These are phyloP conservation scores for Pinctada fucata DNA, from an alignment of 2,888 invertebrate genomes.

Conservation along the genomic window DNA sequence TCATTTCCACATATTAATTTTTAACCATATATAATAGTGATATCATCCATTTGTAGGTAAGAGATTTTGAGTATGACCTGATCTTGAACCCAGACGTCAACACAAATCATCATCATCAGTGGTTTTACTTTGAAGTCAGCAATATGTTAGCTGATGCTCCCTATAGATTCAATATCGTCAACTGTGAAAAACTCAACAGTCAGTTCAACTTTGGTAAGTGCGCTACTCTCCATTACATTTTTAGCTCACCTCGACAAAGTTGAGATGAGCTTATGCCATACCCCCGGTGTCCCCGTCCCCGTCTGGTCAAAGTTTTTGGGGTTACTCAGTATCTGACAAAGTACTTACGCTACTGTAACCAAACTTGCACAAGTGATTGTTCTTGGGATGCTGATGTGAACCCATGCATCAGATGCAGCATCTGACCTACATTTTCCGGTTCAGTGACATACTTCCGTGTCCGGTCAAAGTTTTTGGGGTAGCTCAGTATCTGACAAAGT, in stretches of 20 bases:
- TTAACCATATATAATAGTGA: not conserved
- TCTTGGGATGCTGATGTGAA: no score
- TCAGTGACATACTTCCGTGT: no score
- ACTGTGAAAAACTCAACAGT: conserved; percentile 91
- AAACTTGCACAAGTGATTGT: no score
- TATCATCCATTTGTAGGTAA: conserved; percentile 80
- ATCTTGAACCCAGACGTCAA: conserved; percentile 90
- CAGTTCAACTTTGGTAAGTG: conserved; percentile 87
- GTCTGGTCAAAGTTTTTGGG: not conserved
- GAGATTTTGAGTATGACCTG: conserved; percentile 88
- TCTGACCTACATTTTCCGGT: no score
- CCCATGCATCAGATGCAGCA: no score
- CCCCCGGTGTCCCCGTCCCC: not conserved
- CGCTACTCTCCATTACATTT: not conserved
- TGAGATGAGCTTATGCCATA: no score
- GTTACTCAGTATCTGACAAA: not conserved
- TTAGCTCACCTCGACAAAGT: not conserved
- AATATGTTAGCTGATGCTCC: conserved; percentile 84
- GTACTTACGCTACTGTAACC: no score
- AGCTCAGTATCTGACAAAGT: no score
- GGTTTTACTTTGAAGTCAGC: conserved; percentile 93
- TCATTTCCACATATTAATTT: no score
- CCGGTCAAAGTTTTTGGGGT: no score
- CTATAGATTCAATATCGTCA: conserved; percentile 91
- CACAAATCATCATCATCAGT: conserved; percentile 86